phyloP scores from a whole-genome alignment of 2,888 invertebrate species.

The Mesorhabditis belari region DNA sequence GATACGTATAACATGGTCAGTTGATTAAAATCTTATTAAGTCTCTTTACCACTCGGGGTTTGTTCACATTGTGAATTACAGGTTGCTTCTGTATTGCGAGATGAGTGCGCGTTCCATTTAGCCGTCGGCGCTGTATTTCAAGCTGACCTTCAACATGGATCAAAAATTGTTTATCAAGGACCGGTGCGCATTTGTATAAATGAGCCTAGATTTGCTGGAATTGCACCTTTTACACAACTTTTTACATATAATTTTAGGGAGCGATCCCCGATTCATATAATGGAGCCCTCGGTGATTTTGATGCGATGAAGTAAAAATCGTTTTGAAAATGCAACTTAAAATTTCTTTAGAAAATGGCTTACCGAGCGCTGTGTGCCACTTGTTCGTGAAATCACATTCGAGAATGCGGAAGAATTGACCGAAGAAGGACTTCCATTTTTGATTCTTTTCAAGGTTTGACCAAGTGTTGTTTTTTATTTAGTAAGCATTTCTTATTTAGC shows the following conservation, averaged over 20 bases:
- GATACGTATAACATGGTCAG: constrained; percentile 62
- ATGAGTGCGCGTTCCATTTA: constrained; percentile 78
- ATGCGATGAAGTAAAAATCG: constrained; percentile 32
- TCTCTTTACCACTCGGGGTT: no score
- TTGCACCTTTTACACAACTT: no score
- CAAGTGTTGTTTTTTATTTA: background rate
- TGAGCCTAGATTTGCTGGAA: background rate
- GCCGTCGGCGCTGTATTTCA: constrained; percentile 47
- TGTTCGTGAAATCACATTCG: constrained; percentile 96
- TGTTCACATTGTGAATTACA: constrained; percentile 53
- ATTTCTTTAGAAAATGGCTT: constrained; percentile 75
- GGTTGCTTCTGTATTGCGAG: constrained; percentile 72
- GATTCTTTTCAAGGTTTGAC: background rate
- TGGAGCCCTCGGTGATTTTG: constrained; percentile 25
- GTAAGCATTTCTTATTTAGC: constrained; percentile 69
- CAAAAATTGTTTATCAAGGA: constrained; percentile 8
- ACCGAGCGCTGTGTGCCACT: constrained; percentile 88
- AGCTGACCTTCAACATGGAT: constrained; percentile 49
- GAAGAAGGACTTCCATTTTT: constrained; percentile 17
- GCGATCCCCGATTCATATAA: constrained; percentile 11
- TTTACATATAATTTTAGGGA: no score
- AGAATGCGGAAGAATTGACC: constrained; percentile 76
- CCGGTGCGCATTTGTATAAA: background rate
- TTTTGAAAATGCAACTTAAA: constrained; percentile 57
- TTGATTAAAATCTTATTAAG: background rate